A percentile compares a stretch with the other conserved stretches of the same genome.
Evolutionary conservation across 92 coral and sea anemone species (phyloP).

Genomic region (Porites lobata): DNA sequence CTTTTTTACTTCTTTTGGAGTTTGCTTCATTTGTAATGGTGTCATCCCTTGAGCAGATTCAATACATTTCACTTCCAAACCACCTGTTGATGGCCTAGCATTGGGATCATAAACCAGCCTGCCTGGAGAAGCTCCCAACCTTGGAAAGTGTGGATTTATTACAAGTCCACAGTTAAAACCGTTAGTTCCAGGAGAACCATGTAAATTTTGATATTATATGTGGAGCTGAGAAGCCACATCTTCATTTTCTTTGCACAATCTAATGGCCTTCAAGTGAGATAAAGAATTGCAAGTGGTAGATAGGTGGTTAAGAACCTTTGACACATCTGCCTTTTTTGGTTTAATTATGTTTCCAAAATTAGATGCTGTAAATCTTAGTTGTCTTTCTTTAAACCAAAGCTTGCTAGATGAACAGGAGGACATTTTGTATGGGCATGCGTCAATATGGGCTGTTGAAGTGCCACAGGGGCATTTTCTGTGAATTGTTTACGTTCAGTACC

Average conservation of each 20-base stretch:
- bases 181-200: conserved; percentile 57
- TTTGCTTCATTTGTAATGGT: conserved; percentile 31
- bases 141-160: conserved; percentile 34
- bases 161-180: conserved; percentile 45
- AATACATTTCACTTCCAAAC: conserved; percentile 46
- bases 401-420: background rate
- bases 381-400: conserved; percentile 52
- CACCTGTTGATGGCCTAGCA: conserved; percentile 40
- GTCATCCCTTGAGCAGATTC: conserved; percentile 54
- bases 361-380: conserved; percentile 55
- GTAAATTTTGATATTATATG: conserved; percentile 36
- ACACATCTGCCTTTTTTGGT: conserved; percentile 42
- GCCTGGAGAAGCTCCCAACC: conserved; percentile 60
- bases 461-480: too few species aligned
- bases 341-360: conserved; percentile 48
- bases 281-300: conserved; percentile 57
- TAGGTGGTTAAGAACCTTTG: conserved; percentile 34
- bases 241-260: conserved; percentile 49
- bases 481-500: too few species aligned
- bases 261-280: conserved; percentile 47
- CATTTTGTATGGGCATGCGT: too few species aligned
- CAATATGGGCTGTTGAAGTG: too few species aligned
- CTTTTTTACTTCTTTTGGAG: conserved; percentile 32
- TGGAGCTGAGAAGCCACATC: conserved; percentile 47
- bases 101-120: conserved; percentile 50